Conservation (phyloP, 1,140 invertebrate genomes). For the Probaryconus sp. region DNA sequence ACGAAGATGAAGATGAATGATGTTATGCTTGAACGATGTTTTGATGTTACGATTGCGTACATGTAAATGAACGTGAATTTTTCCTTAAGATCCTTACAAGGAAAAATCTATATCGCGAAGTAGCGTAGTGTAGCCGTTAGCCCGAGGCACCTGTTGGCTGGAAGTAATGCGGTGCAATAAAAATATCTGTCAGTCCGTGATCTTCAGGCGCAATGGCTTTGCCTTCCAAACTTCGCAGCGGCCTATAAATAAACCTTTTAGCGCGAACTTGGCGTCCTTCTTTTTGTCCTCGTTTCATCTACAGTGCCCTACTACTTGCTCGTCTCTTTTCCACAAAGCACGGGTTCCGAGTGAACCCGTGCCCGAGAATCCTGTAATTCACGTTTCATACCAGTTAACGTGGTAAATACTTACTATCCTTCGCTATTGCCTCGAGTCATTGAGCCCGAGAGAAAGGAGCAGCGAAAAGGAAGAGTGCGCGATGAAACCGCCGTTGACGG, state of each 20-base stretch:
- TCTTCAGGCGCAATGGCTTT: conserved; percentile 29
- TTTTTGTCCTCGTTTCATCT: conserved; percentile 41
- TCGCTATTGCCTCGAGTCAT: conserved; percentile 45
- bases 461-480: conserved; percentile 37
- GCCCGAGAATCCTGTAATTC: conserved; percentile 58
- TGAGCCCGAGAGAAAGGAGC: conserved; percentile 46
- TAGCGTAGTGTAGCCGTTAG: no score
- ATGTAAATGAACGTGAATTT: conserved; percentile 30
- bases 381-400: conserved; percentile 49
- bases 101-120: conserved; percentile 26
- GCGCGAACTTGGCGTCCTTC: conserved; percentile 30
- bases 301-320: conserved; percentile 38
- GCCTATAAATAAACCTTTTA: conserved; percentile 53
- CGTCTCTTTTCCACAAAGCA: conserved; percentile 20
- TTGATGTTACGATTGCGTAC: background rate
- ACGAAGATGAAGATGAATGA: no score
- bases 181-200: conserved; percentile 32
- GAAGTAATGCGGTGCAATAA: conserved; percentile 15
- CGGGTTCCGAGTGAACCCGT: conserved; percentile 43
- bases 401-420: conserved; percentile 23
- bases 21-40: background rate
- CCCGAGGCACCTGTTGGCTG: conserved; percentile 40
- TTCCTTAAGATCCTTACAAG: background rate
- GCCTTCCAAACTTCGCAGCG: conserved; percentile 42
- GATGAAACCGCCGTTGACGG: conserved; percentile 26